phyloP scores from a whole-genome alignment of 2,797 vertebrate species.

The Sebastes oblongus region DNA sequence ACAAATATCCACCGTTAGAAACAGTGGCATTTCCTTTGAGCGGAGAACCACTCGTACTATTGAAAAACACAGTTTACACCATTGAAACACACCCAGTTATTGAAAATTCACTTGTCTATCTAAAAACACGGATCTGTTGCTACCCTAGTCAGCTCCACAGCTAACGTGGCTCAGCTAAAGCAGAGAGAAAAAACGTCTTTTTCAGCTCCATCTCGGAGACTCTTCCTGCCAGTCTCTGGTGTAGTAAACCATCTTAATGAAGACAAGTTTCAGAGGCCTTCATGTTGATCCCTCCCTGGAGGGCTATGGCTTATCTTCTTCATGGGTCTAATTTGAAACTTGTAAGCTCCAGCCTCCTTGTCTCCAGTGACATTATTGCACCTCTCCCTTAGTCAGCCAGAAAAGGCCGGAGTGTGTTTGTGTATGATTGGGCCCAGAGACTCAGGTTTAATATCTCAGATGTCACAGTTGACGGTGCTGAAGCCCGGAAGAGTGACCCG shows the following conservation, averaged over 20 bases:
- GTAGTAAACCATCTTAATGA: slow-evolving; percentile 46
- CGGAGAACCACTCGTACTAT: slow-evolving; percentile 46
- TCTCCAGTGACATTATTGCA: slow-evolving; percentile 73
- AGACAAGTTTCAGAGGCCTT: slow-evolving; percentile 49
- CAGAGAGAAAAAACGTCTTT: slow-evolving; percentile 60
- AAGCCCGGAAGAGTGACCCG: slow-evolving; percentile 93
- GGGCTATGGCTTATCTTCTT: slow-evolving; percentile 74
- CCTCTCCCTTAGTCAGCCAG: slow-evolving; percentile 56
- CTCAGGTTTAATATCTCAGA: slow-evolving; percentile 61
- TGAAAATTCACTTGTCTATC: slow-evolving; percentile 58
- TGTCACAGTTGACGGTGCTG: slow-evolving; percentile 85
- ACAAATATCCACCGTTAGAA: slow-evolving; percentile 36
- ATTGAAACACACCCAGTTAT: slow-evolving; percentile 63
- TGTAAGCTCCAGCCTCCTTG: slow-evolving; percentile 50
- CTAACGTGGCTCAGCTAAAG: slow-evolving; percentile 83
- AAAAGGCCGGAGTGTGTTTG: slow-evolving; percentile 37
- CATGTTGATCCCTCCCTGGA: slow-evolving; percentile 47
- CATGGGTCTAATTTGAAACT: slow-evolving; percentile 57
- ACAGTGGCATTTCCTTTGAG: slow-evolving; percentile 55
- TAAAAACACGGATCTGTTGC: slow-evolving; percentile 76
- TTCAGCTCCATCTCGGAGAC: slow-evolving; percentile 14
- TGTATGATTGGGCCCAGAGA: slow-evolving; percentile 14
- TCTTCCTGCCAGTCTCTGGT: slow-evolving; percentile 34
- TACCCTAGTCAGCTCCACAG: slow-evolving; percentile 78
- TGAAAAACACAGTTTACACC: slow-evolving; percentile 55